phyloP scores from a whole-genome alignment of 2,113 vertebrate genomes.

The Lathamus discolor region DNA sequence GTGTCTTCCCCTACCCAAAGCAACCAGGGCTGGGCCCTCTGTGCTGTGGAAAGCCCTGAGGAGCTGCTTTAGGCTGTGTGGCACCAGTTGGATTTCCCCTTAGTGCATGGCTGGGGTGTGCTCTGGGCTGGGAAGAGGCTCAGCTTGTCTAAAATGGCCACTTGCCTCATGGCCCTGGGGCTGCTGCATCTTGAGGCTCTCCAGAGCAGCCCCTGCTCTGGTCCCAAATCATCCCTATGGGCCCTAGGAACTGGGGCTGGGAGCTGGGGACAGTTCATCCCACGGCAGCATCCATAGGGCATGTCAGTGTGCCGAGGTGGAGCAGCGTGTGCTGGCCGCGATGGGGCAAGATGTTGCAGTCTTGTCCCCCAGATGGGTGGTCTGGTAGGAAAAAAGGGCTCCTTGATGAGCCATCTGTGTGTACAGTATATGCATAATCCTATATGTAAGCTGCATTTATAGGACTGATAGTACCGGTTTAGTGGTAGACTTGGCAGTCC shows the following conservation, averaged over 20 bases:
- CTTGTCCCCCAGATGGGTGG: not conserved
- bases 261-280: not conserved
- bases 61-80: not conserved
- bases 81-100: not conserved
- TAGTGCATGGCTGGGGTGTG: accelerated
- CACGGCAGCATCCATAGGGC: not conserved
- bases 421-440: not conserved
- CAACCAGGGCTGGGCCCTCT: not conserved
- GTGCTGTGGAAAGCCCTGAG: accelerated
- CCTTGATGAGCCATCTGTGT: not conserved
- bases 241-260: accelerated
- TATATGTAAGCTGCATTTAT: not conserved
- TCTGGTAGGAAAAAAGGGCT: not conserved
- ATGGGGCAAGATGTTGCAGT: not conserved
- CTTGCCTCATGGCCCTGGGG: not conserved
- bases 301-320: not conserved
- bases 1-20: not conserved
- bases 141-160: not conserved
- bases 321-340: not conserved
- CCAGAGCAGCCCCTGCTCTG: not conserved
- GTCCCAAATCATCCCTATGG: not conserved
- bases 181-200: not conserved
- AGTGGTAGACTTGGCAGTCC: not conserved
- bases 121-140: not conserved
- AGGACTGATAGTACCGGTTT: not conserved